phyloP scores from a whole-genome alignment of 2,797 vertebrate genomes.

The Myioborus miniatus region DNA sequence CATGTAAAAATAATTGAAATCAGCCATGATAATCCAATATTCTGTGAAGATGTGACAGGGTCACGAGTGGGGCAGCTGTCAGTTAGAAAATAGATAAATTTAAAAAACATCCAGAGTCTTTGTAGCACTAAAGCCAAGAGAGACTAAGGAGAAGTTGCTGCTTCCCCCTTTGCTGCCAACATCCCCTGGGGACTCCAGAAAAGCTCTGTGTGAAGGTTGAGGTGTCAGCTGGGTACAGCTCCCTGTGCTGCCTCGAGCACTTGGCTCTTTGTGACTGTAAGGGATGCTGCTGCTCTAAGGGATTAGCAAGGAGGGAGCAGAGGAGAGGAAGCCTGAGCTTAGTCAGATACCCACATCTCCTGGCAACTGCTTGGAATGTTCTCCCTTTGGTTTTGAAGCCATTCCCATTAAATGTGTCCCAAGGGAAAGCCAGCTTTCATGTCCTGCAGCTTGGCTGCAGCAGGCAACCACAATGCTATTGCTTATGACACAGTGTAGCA shows the following conservation, averaged over 20 bases:
- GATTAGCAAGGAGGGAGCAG: not conserved
- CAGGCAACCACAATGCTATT: accelerated
- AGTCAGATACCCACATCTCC: not conserved
- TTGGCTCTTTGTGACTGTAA: not conserved
- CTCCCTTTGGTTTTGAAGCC: not conserved
- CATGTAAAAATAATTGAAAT: not conserved
- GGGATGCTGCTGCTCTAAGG: not conserved
- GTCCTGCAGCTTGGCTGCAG: not conserved
- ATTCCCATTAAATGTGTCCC: accelerated
- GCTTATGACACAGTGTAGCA: not conserved
- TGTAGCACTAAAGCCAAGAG: not conserved
- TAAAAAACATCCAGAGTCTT: not conserved
- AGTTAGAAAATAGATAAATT: not conserved
- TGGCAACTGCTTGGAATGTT: not conserved
- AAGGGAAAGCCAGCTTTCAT: not conserved
- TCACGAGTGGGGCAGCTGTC: not conserved
- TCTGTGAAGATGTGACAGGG: not conserved
- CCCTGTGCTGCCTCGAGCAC: not conserved
- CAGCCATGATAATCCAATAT: not conserved
- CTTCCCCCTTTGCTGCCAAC: not conserved
- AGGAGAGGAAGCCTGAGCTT: not conserved
- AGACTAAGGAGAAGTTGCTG: not conserved
- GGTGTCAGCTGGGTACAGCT: not conserved
- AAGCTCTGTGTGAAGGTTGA: not conserved
- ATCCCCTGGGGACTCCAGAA: not conserved